Evolutionary conservation across 2,888 invertebrate genomes (phyloP), one percentile per base, ranked within the genome.

Genomic region (Synergus umbraculus): DNA sequence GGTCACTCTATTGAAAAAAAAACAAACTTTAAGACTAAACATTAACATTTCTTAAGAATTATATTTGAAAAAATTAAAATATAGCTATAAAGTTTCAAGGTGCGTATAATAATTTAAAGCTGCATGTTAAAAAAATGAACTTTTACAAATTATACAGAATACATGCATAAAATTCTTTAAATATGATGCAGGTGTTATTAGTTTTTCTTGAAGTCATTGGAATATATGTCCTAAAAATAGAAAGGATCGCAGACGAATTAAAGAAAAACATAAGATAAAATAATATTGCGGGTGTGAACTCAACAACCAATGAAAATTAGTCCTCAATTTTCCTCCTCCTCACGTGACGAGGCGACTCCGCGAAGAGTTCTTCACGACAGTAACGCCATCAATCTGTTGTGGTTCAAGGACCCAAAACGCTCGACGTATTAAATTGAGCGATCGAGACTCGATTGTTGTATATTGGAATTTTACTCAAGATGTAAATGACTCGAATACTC

Each of bases 321-420:
- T 43, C n/a, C 13, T 37, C 43, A 66, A 66, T 66, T 66, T 66
- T 41, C 9, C 10, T 10, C 41, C n/a, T 63, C 15, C 9, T 41
- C 15, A 65, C 41, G n/a, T 29, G n/a, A 18, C 9, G 43, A 15
- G 29, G 12, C 29, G 29, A 29, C 15, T 43, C n/a, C 10, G 37
- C 41, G 66, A 66, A 18, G n/a, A 10, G 43, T 66, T 66, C 43
- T 66, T 66, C 43, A 44, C 43, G 66, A 43, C 43, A 12, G 43
- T 43, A 66, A 18, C 46, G 73, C 44, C 43, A 60, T 29, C 18
- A 49, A 9, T 58, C 54, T 18, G 49, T 4, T 5, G 76, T 76
- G 78, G 81, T 78, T 78, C 81, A 81, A 81, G 78, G 81, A 81
- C 81, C 77, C 78, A 67, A 37, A 12, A 37, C 18, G 18, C 64